Evolutionary conservation across 2,113 vertebrate genomes (phyloP).

Genomic region (Xiphophorus couchianus): DNA sequence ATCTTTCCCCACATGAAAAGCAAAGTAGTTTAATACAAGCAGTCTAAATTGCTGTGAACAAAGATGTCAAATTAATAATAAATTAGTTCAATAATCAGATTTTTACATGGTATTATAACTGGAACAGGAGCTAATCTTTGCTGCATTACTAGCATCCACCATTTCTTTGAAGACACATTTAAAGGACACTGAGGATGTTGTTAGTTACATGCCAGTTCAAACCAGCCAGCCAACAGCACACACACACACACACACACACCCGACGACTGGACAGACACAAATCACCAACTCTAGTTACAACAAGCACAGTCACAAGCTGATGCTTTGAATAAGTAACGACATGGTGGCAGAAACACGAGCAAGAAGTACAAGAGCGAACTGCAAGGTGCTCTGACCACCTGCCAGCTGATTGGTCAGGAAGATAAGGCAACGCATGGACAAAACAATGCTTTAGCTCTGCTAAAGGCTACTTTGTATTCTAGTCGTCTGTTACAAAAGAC

Average conservation of each 20-base stretch:
- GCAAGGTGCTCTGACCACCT: constrained; percentile 8
- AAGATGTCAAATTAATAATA: no score
- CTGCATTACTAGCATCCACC: no score
- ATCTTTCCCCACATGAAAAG: not conserved
- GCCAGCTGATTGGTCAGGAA: not conserved
- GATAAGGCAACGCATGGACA: not conserved
- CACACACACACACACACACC: constrained; percentile 4
- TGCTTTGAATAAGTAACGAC: constrained; percentile 75
- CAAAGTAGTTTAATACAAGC: no score
- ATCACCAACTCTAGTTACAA: constrained; percentile 68
- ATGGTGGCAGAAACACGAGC: constrained; percentile 63
- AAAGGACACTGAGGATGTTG: constrained; percentile 3
- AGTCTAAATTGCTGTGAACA: no score
- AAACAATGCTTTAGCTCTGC: not conserved
- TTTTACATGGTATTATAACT: not conserved
- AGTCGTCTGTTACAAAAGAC: not conserved
- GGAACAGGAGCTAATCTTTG: not conserved
- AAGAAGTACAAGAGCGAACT: constrained; percentile 37
- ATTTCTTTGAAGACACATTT: not conserved
- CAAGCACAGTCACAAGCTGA: constrained; percentile 44
- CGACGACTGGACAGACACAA: constrained; percentile 16
- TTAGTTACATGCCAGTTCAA: constrained; percentile 21
- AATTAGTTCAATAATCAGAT: no score
- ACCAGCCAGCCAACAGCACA: constrained; percentile 12
- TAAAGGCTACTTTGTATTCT: not conserved